Evolutionary conservation across 2,797 vertebrate genomes (phyloP).

Genomic region (Nannoperca australis): DNA sequence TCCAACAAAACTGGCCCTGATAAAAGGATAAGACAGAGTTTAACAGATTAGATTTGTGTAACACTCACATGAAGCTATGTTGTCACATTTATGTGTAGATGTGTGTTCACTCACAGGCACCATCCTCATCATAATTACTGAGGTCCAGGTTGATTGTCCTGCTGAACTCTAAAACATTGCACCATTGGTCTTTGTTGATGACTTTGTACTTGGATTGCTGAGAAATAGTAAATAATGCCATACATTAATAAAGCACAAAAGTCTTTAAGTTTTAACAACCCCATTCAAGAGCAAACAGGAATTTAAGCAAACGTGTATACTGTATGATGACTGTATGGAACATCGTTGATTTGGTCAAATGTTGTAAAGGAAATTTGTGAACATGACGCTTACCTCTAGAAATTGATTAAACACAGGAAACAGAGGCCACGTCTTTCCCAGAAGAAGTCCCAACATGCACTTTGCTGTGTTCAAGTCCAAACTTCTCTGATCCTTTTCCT

Average conservation of each 20-base stretch:
- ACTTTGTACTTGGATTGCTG: slow-evolving; percentile 99
- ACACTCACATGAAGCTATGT: neutral
- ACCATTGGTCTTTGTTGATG: slow-evolving; percentile 99
- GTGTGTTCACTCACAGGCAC: slow-evolving; percentile 92
- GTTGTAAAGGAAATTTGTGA: neutral
- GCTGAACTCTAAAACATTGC: slow-evolving; percentile 99
- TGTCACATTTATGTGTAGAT: neutral
- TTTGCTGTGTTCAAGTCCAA: slow-evolving; percentile 99
- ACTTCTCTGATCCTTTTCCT: slow-evolving; percentile 99
- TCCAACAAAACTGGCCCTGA: slow-evolving; percentile 99
- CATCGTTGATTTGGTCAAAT: neutral
- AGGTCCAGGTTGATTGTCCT: slow-evolving; percentile 99
- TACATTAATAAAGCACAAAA: neutral
- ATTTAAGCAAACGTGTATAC: slow-evolving; percentile 39
- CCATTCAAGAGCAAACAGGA: neutral
- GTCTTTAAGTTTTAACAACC: neutral
- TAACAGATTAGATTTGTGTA: slow-evolving; percentile 12
- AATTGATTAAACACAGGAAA: slow-evolving; percentile 99
- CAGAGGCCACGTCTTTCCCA: slow-evolving; percentile 98
- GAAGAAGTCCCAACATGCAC: slow-evolving; percentile 98
- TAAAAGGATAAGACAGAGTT: slow-evolving; percentile 51
- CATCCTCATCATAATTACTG: slow-evolving; percentile 99
- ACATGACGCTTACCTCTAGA: slow-evolving; percentile 90
- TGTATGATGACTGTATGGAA: neutral
- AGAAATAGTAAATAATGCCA: slow-evolving; percentile 44